Evolutionary conservation across 2,113 vertebrate species (phyloP), one percentile per base, ranked within the genome.

Genomic region (Cryptomyrus ogoouensis): DNA sequence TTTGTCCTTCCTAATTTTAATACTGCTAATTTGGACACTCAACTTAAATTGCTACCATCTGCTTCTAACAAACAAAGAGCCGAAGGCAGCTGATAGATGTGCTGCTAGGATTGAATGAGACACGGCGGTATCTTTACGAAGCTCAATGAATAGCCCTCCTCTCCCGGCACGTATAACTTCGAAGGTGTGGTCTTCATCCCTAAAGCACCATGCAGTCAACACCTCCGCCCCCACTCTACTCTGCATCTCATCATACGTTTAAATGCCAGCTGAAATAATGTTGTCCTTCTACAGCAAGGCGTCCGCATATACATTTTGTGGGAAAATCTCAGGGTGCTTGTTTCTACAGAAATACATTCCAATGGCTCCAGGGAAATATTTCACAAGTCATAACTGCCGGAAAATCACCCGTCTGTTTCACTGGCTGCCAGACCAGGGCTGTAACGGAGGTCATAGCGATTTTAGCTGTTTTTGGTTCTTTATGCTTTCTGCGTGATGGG

Each of bases 1-100:
- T 4, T 27, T 50, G 27, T 87, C 49, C 24, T 42, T 87, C 70
- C 87, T 91, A 90, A 87, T 88, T 90, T 88, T 87, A 89, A 93
- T 88, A 91, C 88, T 89, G 56, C 88, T 87, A 87, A 91, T 92
- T 88, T 62, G 89, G 53, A 91, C 84, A 66, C 66, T 90, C 90
- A 93, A 91, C 90, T 83, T 88, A 91, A 91, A 92, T 31, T 85
- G 31, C 42, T 83, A 56, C 93, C 91, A 92, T 92, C 93, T 92
- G 93, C 90, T 90, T 89, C 86, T 88, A 89, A 8, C 80, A 86
- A 91, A 88, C 88, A 90, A 83, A 52, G 47, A 88, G 5, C 74
- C 35, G 12, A 10, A 31, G 19, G 13, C 42, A 27, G 44, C 17
- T 50, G 21, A 84, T 47, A 47, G 3, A 42, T 19, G 31, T 2